Evolutionary conservation across 2,113 vertebrate species (phyloP).

Genomic region (Capricornis sumatraensis): DNA sequence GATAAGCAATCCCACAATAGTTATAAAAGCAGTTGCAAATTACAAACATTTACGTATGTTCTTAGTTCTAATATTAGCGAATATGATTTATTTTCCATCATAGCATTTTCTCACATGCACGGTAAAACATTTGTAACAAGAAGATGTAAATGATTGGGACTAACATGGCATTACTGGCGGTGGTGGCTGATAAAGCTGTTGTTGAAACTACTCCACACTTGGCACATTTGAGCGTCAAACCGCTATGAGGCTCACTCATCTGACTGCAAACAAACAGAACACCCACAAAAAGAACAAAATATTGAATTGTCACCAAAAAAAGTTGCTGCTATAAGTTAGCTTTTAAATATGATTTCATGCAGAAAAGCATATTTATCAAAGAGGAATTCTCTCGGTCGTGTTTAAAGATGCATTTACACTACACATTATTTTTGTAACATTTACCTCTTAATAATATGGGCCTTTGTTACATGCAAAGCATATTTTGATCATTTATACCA

Average conservation of each 20-base stretch:
- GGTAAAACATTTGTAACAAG: constrained; percentile 84
- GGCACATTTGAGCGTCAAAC: constrained; percentile 99
- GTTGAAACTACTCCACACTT: constrained; percentile 99
- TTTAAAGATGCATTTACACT: constrained; percentile 64
- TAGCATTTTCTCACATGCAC: constrained; percentile 86
- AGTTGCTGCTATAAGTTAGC: constrained; percentile 79
- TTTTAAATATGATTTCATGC: constrained; percentile 84
- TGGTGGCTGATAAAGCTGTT: constrained; percentile 99
- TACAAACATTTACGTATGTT: constrained; percentile 72
- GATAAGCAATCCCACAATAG: constrained; percentile 70
- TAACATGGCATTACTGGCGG: constrained; percentile 99
- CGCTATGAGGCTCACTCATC: constrained; percentile 99
- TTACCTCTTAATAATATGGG: constrained; percentile 67
- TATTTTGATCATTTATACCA: constrained; percentile 57
- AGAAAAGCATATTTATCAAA: constrained; percentile 79
- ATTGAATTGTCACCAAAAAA: constrained; percentile 86
- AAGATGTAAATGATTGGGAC: constrained; percentile 91
- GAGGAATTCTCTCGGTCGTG: constrained; percentile 73
- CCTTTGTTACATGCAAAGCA: constrained; percentile 72
- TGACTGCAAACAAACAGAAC: constrained; percentile 97
- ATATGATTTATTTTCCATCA: constrained; percentile 73
- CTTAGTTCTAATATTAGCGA: constrained; percentile 75
- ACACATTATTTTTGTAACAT: constrained; percentile 62
- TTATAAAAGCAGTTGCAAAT: constrained; percentile 74
- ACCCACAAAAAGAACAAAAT: constrained; percentile 90